Evolutionary conservation across 2,113 vertebrate genomes (phyloP).

Genomic region (Sebastes schlegelii): DNA sequence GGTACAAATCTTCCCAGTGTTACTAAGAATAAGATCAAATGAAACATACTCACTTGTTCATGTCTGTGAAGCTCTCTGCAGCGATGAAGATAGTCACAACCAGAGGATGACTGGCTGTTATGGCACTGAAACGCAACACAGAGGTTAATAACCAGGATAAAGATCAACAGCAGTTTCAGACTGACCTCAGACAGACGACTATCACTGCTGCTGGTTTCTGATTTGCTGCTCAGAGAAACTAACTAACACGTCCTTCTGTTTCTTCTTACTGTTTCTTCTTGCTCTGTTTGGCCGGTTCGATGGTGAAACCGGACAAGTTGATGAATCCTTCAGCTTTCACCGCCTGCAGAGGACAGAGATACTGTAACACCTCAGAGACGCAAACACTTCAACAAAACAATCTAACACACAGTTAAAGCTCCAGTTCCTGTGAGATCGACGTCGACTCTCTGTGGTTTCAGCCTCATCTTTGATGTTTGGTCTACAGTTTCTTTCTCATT

Average conservation of each 20-base stretch:
- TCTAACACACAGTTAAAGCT: too few species aligned
- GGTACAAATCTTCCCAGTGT: background rate
- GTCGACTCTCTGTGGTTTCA: too few species aligned
- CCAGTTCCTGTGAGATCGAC: too few species aligned
- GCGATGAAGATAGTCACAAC: conserved; percentile 45
- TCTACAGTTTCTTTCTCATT: too few species aligned
- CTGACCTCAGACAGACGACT: too few species aligned
- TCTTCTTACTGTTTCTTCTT: conserved; percentile 84
- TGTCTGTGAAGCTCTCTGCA: conserved; percentile 51
- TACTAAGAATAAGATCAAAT: background rate
- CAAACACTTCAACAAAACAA: too few species aligned
- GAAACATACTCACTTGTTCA: conserved; percentile 41
- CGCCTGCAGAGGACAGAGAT: conserved; percentile 78
- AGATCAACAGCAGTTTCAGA: too few species aligned
- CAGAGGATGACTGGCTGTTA: conserved; percentile 43
- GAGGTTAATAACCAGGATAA: background rate
- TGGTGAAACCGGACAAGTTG: conserved; percentile 87
- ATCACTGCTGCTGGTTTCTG: too few species aligned
- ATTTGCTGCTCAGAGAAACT: background rate
- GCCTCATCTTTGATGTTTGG: too few species aligned
- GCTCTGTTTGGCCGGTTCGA: conserved; percentile 87
- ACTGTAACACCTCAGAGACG: too few species aligned
- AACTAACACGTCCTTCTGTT: background rate
- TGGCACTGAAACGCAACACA: conserved; percentile 37
- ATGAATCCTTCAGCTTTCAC: conserved; percentile 94